Conservation (phyloP, 2,797 vertebrate genomes). For the Hyperoplus immaculatus region DNA sequence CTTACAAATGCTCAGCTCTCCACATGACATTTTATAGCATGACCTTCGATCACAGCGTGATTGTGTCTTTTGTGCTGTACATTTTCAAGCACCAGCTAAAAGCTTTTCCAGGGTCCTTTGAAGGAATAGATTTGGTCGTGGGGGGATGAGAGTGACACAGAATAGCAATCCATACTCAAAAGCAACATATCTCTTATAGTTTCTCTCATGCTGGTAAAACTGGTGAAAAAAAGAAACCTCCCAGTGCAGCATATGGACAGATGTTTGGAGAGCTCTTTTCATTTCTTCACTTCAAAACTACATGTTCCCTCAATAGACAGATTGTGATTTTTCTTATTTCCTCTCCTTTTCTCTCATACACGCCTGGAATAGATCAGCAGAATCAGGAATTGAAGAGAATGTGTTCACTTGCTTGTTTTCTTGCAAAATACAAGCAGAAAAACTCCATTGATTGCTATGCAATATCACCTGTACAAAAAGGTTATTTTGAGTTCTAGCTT, state of each 20-base stretch:
- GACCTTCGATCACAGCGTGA: conserved; percentile 80
- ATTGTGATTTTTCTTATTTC: conserved; percentile 29
- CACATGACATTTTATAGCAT: conserved; percentile 73
- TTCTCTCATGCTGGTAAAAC: conserved; percentile 42
- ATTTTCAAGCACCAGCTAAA: conserved; percentile 74
- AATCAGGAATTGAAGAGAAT: background rate
- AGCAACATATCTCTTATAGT: conserved; percentile 54
- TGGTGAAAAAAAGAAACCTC: conserved; percentile 4
- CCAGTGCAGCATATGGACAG: conserved; percentile 7
- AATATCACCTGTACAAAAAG: conserved; percentile 4
- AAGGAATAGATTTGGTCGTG: conserved; percentile 82
- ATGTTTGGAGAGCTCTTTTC: conserved; percentile 14
- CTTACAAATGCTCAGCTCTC: conserved; percentile 74
- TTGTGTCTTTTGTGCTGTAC: conserved; percentile 75
- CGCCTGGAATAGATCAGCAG: background rate
- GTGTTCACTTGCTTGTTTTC: background rate
- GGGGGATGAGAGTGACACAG: conserved; percentile 77
- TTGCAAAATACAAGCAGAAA: background rate
- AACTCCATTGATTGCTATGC: background rate
- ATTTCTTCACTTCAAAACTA: conserved; percentile 1
- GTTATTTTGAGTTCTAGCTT: background rate
- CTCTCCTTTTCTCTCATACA: background rate
- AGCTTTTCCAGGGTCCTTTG: conserved; percentile 79
- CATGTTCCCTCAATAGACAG: conserved; percentile 1
- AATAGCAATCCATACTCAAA: conserved; percentile 73